A percentile compares a stretch with the other conserved stretches of the same genome.
Evolutionary conservation across 2,888 invertebrate species (phyloP).

Genomic region (Lysandra bellargus): DNA sequence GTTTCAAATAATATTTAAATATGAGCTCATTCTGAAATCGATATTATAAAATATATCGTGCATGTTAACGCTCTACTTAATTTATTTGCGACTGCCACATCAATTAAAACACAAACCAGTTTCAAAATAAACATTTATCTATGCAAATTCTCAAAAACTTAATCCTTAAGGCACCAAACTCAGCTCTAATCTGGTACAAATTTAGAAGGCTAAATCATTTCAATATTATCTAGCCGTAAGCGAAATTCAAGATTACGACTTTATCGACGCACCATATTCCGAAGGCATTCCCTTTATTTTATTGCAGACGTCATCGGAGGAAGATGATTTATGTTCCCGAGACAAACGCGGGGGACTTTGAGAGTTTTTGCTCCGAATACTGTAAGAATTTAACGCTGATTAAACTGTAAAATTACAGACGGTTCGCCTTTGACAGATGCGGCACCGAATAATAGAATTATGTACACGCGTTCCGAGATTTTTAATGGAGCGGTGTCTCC

Average conservation of each 20-base stretch:
- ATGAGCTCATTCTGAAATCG: neutral
- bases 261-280: constrained; percentile 43
- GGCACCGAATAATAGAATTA: constrained; percentile 77
- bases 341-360: constrained; percentile 53
- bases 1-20: constrained; percentile 4
- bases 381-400: constrained; percentile 79
- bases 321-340: constrained; percentile 71
- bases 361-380: constrained; percentile 60
- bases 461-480: constrained; percentile 62
- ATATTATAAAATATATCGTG: neutral
- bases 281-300: constrained; percentile 46
- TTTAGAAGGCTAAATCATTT: constrained; percentile 29
- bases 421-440: constrained; percentile 78
- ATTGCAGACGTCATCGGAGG: constrained; percentile 62
- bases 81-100: constrained; percentile 18
- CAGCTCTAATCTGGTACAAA: constrained; percentile 5
- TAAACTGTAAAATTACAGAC: constrained; percentile 79
- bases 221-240: constrained; percentile 30
- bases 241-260: constrained; percentile 42
- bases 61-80: constrained; percentile 24
- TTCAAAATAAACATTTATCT: constrained; percentile 24
- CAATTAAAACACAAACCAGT: constrained; percentile 28
- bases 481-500: constrained; percentile 61
- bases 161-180: neutral
- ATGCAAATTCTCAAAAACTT: constrained; percentile 5